These are phyloP conservation scores for Hypsibius dujardini DNA, from an alignment of 1,140 invertebrate species.

Conservation along the genomic window DNA sequence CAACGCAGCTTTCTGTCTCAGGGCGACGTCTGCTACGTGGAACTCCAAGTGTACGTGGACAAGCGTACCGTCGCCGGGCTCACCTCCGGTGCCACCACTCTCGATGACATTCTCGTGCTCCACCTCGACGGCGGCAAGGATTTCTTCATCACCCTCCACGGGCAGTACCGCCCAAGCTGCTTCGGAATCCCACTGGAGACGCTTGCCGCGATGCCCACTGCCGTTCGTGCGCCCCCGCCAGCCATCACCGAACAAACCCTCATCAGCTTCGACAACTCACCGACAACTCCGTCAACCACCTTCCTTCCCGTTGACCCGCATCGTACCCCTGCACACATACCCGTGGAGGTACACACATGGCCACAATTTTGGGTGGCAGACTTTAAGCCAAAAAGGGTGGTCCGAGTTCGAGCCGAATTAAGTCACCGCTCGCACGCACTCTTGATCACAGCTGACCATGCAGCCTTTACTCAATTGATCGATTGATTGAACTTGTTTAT, in stretches of 20 bases:
- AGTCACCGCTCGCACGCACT: no score
- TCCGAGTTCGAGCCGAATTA: no score
- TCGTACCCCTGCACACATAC: conserved; percentile 39
- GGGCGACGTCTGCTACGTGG: conserved; percentile 29
- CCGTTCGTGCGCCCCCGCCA: conserved; percentile 54
- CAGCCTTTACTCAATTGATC: no score
- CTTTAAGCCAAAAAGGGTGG: no score
- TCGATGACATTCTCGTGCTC: conserved; percentile 85
- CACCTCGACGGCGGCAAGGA: conserved; percentile 87
- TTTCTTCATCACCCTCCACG: conserved; percentile 55
- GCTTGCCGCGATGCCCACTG: conserved; percentile 59
- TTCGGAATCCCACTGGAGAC: conserved; percentile 83
- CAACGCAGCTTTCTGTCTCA: conserved; percentile 31
- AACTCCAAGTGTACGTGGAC: conserved; percentile 50
- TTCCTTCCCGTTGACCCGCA: conserved; percentile 9
- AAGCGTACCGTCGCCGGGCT: conserved; percentile 56
- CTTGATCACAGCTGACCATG: no score
- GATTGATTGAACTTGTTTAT: no score
- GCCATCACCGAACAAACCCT: conserved; percentile 43
- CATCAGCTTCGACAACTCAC: conserved; percentile 56
- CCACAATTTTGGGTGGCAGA: no score
- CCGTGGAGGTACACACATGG: conserved; percentile 82
- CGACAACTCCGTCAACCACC: conserved; percentile 22
- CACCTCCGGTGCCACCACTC: conserved; percentile 58
- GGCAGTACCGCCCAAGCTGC: conserved; percentile 47